Conservation (phyloP, 2,888 invertebrate species). For the Perithous albicinctus region DNA sequence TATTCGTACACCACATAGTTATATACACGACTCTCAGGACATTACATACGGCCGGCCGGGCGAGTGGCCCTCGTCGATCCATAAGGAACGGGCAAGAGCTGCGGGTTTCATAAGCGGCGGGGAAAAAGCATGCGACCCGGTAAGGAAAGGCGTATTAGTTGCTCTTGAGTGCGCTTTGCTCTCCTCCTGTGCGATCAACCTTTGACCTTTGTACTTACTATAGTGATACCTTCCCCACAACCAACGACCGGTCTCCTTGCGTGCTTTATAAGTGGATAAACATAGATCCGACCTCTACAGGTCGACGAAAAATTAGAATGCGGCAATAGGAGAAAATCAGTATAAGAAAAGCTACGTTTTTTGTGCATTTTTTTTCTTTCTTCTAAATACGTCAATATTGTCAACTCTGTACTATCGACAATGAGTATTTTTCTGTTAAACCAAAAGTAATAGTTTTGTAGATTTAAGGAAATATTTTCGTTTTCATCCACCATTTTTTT, state of each 20-base stretch:
- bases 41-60: not conserved
- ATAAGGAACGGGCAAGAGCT: slow-evolving; percentile 30
- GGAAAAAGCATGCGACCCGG: slow-evolving; percentile 27
- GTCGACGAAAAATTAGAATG: no score
- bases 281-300: not conserved
- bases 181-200: slow-evolving; percentile 36
- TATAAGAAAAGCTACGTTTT: no score
- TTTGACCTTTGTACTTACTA: slow-evolving; percentile 51
- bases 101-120: slow-evolving; percentile 16
- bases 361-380: no score
- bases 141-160: slow-evolving; percentile 9
- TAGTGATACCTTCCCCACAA: not conserved
- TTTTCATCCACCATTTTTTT: no score
- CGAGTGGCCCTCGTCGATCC: slow-evolving; percentile 13
- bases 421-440: no score
- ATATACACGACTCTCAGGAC: not conserved
- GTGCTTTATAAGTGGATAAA: slow-evolving; percentile 29
- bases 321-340: no score
- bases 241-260: slow-evolving; percentile 27
- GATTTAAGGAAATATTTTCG: no score
- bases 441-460: no score
- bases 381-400: no score
- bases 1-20: slow-evolving; percentile 20
- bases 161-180: slow-evolving; percentile 31
- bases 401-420: no score